Conservation (phyloP, 2,888 invertebrate species). For the Vesta saturnalis region DNA sequence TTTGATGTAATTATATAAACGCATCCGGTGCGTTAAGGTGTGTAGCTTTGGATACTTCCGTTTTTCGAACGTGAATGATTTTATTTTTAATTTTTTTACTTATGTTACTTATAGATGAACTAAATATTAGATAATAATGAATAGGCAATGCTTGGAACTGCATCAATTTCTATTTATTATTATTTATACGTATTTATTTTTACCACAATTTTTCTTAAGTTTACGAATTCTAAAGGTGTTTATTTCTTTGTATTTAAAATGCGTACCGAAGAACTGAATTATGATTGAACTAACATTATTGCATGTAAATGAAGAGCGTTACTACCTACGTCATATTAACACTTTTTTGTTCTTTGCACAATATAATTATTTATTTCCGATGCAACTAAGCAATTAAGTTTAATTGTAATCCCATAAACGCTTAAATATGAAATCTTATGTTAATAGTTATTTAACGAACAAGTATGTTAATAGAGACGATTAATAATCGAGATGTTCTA, state of each 20-base stretch:
- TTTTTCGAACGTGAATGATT: background rate
- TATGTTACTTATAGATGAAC: no score
- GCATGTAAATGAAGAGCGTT: conserved; percentile 24
- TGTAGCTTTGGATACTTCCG: conserved; percentile 27
- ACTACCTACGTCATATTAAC: conserved; percentile 6
- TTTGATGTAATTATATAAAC: conserved; percentile 32
- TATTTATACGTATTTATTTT: background rate
- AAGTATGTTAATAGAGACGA: no score
- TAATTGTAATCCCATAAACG: no score
- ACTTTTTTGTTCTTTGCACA: no score
- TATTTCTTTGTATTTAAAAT: conserved; percentile 28
- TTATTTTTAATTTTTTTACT: no score
- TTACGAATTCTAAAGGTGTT: conserved; percentile 24
- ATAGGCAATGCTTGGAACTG: no score
- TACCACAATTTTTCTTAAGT: background rate
- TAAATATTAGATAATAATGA: no score
- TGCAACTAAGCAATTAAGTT: no score
- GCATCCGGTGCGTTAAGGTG: conserved; percentile 33
- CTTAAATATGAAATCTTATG: no score
- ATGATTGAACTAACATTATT: conserved; percentile 25
- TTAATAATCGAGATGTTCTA: no score
- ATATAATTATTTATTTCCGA: no score
- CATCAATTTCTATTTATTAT: background rate
- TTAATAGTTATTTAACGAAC: no score
- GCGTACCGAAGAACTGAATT: conserved; percentile 25